Evolutionary conservation across 2,113 vertebrate species (phyloP), one percentile per base, ranked within the genome.

Genomic region (Cyphomyrus discorhynchus): DNA sequence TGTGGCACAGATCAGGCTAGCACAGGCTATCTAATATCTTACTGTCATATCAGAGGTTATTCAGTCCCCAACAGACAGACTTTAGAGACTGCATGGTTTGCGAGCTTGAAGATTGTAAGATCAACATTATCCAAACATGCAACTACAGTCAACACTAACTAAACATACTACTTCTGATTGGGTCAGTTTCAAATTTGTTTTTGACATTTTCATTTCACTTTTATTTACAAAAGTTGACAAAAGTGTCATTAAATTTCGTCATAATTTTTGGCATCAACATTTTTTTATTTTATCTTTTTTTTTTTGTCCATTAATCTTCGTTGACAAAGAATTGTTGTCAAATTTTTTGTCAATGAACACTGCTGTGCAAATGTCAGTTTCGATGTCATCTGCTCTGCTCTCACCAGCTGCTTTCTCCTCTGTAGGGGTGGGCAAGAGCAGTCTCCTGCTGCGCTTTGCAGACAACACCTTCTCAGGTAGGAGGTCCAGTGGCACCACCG

Each of bases 401-500:
- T 49, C 13, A 27, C 35, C 5, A 2, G 80, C n/a, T 1, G 11
- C 45, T n/a, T 5, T 50, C 9, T 80, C 17, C 0, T 24, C 70
- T 21, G 62, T 15, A 50, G 80, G 3, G 19, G 45, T 62, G 62
- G 62, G 39, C 58, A 27, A 27, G n/a, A 24, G 42, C 87, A 70
- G 39, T 70, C 70, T 77, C 35, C 70, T 77, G 70, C 70, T 77
- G 31, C 70, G 70, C 70, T 77, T 77, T 77, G 70, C 70, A 77
- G 70, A 77, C 70, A 77, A 77, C 70, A 77, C 70, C 70, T 77
- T 77, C 15, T 77, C 70, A 77, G 70, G 70, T 77, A 77, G 70
- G 70, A 77, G 70, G 27, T 4, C 70, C 15, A 3, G 27, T 5
- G 31, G 10, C 31, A 31, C 62, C 62, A 66, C 1, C 0, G 13